Evolutionary conservation across 2,888 invertebrate genomes (phyloP).

Genomic region (Polyommatus iphigenia): DNA sequence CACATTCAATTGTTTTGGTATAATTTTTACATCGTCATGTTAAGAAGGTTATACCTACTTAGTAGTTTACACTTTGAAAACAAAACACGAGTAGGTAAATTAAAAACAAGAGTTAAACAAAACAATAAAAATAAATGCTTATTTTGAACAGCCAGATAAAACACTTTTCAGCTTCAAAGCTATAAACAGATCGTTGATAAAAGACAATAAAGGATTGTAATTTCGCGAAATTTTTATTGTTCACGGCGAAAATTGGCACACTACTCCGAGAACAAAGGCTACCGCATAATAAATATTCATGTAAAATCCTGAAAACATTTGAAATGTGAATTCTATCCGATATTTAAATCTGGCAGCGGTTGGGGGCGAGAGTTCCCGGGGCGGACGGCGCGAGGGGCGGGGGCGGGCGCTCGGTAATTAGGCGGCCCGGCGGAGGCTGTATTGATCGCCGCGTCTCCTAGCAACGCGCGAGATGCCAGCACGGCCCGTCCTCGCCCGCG

Average conservation of each 20-base stretch:
- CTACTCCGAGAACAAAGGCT: constrained; percentile 51
- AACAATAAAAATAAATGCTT: constrained; percentile 2
- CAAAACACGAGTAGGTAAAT: neutral
- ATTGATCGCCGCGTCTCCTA: constrained; percentile 77
- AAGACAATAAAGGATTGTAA: constrained; percentile 28
- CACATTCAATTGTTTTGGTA: neutral
- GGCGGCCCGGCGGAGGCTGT: constrained; percentile 80
- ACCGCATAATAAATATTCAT: constrained; percentile 64
- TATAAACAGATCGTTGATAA: constrained; percentile 20
- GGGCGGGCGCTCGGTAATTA: constrained; percentile 65
- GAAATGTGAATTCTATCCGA: constrained; percentile 77
- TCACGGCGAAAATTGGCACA: constrained; percentile 41
- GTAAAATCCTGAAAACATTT: constrained; percentile 67
- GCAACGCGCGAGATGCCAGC: constrained; percentile 77
- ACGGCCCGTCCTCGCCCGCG: constrained; percentile 61
- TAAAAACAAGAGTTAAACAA: neutral
- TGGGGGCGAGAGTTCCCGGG: constrained; percentile 61
- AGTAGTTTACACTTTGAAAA: neutral
- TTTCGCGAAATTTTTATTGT: constrained; percentile 25
- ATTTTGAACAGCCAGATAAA: neutral
- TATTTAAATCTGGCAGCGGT: constrained; percentile 73
- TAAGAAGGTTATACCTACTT: neutral
- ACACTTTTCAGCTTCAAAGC: constrained; percentile 10
- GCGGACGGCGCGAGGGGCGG: constrained; percentile 47
- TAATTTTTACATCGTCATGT: neutral